Percentiles rank a stretch among this genome's conserved stretches.
phyloP scores from a whole-genome alignment of 2,113 vertebrate genomes.

The Apteryx mantelli region DNA sequence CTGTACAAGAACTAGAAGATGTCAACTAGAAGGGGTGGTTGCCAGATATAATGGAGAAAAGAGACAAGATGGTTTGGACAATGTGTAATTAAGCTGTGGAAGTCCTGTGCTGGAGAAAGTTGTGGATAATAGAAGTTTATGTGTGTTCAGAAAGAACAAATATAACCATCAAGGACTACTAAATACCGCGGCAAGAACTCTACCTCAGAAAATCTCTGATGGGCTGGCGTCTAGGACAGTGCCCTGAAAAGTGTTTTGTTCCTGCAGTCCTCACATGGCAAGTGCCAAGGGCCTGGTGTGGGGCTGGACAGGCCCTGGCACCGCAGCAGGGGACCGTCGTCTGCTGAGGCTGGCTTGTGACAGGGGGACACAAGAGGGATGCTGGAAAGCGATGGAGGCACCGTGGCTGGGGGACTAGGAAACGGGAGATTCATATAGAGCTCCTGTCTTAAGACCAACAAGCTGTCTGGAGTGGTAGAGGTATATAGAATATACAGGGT shows the following conservation, averaged over 20 bases:
- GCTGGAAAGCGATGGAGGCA: neutral
- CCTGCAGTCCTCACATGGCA: neutral
- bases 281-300: neutral
- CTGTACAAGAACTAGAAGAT: neutral
- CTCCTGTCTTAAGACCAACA: neutral
- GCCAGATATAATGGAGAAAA: neutral
- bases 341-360: neutral
- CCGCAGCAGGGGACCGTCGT: neutral
- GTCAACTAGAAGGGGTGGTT: neutral
- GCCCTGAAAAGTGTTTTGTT: neutral
- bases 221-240: neutral
- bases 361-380: neutral
- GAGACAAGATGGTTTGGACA: fast-evolving
- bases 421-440: neutral
- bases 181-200: neutral
- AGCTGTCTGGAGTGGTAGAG: neutral
- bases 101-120: neutral
- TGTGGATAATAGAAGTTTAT: neutral
- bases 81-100: neutral
- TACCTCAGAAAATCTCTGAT: neutral
- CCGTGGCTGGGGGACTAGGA: neutral
- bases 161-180: neutral
- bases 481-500: neutral
- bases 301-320: neutral
- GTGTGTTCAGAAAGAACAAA: neutral